Conservation (phyloP, 2,888 invertebrate species). For the Nymphalis polychloros region DNA sequence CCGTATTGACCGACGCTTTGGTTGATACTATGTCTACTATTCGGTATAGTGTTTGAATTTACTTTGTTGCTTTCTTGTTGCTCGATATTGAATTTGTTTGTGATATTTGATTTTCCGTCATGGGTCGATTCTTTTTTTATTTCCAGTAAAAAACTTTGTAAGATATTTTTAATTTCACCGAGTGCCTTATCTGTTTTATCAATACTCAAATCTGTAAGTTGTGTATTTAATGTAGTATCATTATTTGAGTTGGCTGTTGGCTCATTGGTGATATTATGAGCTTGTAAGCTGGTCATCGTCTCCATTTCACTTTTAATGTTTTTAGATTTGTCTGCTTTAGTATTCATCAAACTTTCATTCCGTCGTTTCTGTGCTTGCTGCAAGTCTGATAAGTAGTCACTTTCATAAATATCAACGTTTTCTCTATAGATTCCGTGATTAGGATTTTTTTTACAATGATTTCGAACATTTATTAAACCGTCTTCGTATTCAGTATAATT, state of each 20-base stretch:
- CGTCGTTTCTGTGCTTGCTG: slow-evolving; percentile 21
- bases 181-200: slow-evolving; percentile 70
- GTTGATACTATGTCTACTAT: slow-evolving; percentile 50
- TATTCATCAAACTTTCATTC: slow-evolving; percentile 8
- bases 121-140: slow-evolving; percentile 66
- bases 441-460: slow-evolving; percentile 33
- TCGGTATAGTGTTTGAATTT: slow-evolving; percentile 42
- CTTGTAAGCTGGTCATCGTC: slow-evolving; percentile 48
- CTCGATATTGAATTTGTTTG: slow-evolving; percentile 25
- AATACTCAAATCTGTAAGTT: slow-evolving; percentile 49
- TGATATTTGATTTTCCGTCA: slow-evolving; percentile 51
- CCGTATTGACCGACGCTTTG: slow-evolving; percentile 44
- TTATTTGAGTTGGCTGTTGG: slow-evolving; percentile 43
- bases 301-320: slow-evolving; percentile 43
- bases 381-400: slow-evolving; percentile 29
- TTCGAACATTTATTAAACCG: slow-evolving; percentile 32
- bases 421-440: slow-evolving; percentile 3
- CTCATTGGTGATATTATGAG: slow-evolving; percentile 44
- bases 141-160: slow-evolving; percentile 68
- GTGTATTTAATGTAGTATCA: slow-evolving; percentile 53
- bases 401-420: slow-evolving; percentile 16
- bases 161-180: slow-evolving; percentile 71
- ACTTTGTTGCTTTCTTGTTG: slow-evolving; percentile 37
- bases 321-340: slow-evolving; percentile 37
- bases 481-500: slow-evolving; percentile 56